These are phyloP conservation scores for Petrophora chlorosata DNA, from an alignment of 2,888 invertebrate genomes.

Conservation along the genomic window DNA sequence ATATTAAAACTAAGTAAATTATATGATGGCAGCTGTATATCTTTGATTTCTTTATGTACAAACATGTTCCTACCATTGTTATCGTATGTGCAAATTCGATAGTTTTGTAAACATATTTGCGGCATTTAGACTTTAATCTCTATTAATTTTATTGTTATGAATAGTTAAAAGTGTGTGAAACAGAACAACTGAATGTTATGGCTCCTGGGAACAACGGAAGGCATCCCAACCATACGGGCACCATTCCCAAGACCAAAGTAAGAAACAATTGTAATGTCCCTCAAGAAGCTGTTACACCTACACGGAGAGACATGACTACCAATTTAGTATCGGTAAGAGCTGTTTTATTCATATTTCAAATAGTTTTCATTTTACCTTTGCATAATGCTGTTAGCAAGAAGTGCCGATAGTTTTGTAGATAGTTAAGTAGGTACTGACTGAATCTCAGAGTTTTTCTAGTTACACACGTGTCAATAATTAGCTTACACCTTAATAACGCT, in stretches of 20 bases:
- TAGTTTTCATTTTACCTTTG: background rate
- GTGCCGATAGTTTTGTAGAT: too few species aligned
- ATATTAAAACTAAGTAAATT: background rate
- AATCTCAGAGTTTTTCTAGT: background rate
- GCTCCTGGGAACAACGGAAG: constrained; percentile 81
- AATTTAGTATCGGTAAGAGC: constrained; percentile 76
- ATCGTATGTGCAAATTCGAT: constrained; percentile 20
- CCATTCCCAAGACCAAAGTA: constrained; percentile 87
- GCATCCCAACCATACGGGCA: constrained; percentile 84
- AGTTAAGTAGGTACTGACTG: too few species aligned
- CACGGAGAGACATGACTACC: constrained; percentile 82
- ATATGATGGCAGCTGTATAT: background rate
- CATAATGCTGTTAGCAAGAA: background rate
- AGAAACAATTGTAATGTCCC: constrained; percentile 84
- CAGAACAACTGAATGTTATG: constrained; percentile 65
- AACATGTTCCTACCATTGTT: constrained; percentile 6
- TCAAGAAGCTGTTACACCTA: constrained; percentile 85
- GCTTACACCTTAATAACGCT: too few species aligned
- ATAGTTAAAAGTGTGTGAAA: constrained; percentile 40
- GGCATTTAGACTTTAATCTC: constrained; percentile 24
- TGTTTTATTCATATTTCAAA: background rate
- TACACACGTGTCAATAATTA: background rate
- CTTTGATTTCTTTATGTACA: background rate
- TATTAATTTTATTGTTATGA: constrained; percentile 31
- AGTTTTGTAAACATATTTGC: constrained; percentile 28